phyloP scores from a whole-genome alignment of 2,113 vertebrate genomes.

The Probosciger aterrimus region DNA sequence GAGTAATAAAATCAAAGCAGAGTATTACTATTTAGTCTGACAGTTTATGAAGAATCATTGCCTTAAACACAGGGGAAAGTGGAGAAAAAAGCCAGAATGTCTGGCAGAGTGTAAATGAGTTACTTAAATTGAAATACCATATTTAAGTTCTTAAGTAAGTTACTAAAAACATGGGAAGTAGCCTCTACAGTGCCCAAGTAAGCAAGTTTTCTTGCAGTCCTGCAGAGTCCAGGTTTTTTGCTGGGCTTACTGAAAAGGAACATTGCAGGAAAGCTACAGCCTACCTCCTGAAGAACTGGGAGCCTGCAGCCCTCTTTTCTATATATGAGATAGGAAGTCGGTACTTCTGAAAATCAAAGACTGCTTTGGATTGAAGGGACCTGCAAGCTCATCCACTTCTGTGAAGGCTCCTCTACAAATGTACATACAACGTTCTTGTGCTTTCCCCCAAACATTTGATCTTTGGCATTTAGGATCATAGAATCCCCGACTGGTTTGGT shows the following conservation, averaged over 20 bases:
- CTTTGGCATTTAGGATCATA: background rate
- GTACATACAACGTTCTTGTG: background rate
- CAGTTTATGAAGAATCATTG: background rate
- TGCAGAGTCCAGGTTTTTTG: background rate
- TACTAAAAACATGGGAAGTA: background rate
- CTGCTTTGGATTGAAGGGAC: background rate
- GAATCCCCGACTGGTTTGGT: no score
- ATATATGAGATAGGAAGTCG: background rate
- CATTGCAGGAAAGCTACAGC: background rate
- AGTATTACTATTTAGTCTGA: background rate
- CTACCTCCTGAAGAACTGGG: background rate
- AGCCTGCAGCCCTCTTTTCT: background rate
- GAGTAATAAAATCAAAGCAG: background rate
- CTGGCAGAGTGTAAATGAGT: background rate
- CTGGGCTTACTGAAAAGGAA: background rate
- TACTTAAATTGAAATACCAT: background rate
- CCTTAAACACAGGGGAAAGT: background rate
- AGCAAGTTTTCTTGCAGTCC: background rate
- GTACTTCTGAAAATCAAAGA: background rate
- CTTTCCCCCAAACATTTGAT: background rate
- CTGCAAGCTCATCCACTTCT: background rate
- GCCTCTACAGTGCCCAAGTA: background rate
- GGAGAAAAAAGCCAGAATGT: background rate
- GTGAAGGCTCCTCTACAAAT: background rate
- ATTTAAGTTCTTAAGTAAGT: background rate